Evolutionary conservation across 2,113 vertebrate species (phyloP).

Genomic region (Noturus placidus): DNA sequence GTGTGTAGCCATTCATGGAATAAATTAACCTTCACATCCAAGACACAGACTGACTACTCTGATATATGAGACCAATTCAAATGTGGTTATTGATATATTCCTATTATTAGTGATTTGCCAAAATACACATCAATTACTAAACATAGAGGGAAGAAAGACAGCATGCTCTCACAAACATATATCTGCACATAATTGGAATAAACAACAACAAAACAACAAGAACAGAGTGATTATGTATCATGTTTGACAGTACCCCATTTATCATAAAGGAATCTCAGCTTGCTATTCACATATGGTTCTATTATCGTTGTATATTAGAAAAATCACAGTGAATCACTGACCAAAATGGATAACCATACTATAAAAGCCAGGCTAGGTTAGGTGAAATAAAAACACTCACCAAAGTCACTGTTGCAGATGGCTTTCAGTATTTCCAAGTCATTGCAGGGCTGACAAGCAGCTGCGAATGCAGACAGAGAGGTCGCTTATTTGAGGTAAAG

Average conservation of each 20-base stretch:
- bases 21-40: constrained; percentile 28
- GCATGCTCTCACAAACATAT: not conserved
- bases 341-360: not conserved
- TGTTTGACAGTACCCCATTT: not conserved
- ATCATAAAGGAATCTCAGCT: not conserved
- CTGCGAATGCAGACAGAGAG: constrained; percentile 59
- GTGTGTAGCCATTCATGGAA: constrained; percentile 35
- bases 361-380: not conserved
- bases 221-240: not conserved
- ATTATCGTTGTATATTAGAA: not conserved
- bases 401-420: constrained; percentile 82
- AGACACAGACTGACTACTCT: constrained; percentile 25
- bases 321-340: not conserved
- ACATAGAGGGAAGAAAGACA: not conserved
- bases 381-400: constrained; percentile 61
- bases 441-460: constrained; percentile 75
- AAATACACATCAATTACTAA: not conserved
- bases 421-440: constrained; percentile 78
- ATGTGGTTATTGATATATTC: not conserved
- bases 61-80: constrained; percentile 22
- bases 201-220: not conserved
- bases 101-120: not conserved
- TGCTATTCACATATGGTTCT: not conserved
- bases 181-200: not conserved
- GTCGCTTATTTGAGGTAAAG: constrained; percentile 36